phyloP scores from a whole-genome alignment of 2,113 vertebrate species.

The Trogon surrucura region DNA sequence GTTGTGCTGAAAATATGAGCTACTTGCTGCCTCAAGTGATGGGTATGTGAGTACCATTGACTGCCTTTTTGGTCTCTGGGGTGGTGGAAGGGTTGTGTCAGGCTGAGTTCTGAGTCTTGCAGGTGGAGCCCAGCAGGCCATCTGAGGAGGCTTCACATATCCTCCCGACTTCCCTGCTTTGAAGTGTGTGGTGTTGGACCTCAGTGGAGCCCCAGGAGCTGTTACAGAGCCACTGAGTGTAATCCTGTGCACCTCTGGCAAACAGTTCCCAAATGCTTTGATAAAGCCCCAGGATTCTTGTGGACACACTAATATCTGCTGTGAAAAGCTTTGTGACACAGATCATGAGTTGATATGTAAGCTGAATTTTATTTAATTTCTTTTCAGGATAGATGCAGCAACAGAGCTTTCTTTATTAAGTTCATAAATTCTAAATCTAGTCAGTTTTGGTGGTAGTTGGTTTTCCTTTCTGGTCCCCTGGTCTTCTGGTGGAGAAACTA shows the following conservation, averaged over 20 bases:
- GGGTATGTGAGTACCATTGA: too few relatives aligned
- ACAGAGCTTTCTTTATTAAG: not conserved
- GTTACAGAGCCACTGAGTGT: not conserved
- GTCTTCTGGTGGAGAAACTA: not conserved
- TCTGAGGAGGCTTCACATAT: rapidly evolving
- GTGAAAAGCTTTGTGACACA: not conserved
- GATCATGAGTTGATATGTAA: not conserved
- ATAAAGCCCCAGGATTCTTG: not conserved
- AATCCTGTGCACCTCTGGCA: too few relatives aligned
- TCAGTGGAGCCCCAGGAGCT: rapidly evolving
- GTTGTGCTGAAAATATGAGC: not conserved
- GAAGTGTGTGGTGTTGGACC: not conserved
- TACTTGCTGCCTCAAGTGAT: not conserved
- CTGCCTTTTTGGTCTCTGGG: not conserved
- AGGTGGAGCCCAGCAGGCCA: not conserved
- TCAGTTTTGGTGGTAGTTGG: not conserved
- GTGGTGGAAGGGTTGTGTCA: not conserved
- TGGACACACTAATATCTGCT: not conserved
- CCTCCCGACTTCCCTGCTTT: not conserved
- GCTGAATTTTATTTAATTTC: not conserved
- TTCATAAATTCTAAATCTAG: not conserved
- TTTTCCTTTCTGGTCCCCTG: not conserved
- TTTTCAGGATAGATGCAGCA: not conserved
- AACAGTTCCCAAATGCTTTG: too few relatives aligned
- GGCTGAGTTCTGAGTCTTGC: not conserved